Base-by-base conservation (phyloP, 2,888 invertebrate species). In the Drosophila acutilabella region DNA sequence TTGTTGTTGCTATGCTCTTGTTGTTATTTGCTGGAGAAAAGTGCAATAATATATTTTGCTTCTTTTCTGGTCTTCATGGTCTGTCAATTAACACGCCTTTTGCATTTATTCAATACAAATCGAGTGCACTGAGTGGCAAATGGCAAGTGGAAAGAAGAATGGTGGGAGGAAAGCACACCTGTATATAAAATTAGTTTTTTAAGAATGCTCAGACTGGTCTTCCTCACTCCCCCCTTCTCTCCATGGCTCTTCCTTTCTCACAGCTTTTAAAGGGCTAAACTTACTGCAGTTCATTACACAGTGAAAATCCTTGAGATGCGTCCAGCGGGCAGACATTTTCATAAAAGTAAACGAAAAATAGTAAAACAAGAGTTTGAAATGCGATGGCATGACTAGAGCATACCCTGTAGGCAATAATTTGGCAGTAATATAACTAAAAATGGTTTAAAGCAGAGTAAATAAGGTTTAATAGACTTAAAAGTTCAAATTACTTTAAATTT, bases 31-130 rank as follows among this genome's bases (percentile, higher is more conserved):
- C 38, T 51, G 60, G 38, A 70, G 77, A 74, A 76, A 75, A 85
- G 85, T 80, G 83, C 78, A 81, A 80, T 82, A 74, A 71, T 80
- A 80, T 78, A 30, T 80, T 86, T 56, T 54, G 26, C 20, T 61
- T 47, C 30, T 54, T 47, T 59, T 54, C 41, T 67, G 54, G 70
- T 77, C 81, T 89, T 89, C 89, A 88, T 86, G 88, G 88, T 88
- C 88, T 88, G 88, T 78, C 86, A 88, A 89, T 88, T 88, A 88
- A 80, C 87, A 88, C 87, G 88, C 86, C 83, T 83, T 80, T 81
- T 88, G 88, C 88, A 83, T 89, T 89, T 82, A 81, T 83, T 88
- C 83, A 88, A 88, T 89, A 89, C 86, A 83, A 89, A 82, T 86
- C 84, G 88, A 80, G 80, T 75, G 54, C 18, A 47, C 45, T 20